Percentiles rank a stretch among this genome's conserved stretches.
Conservation (phyloP, 1,140 invertebrate genomes). For the Sipha flava region DNA sequence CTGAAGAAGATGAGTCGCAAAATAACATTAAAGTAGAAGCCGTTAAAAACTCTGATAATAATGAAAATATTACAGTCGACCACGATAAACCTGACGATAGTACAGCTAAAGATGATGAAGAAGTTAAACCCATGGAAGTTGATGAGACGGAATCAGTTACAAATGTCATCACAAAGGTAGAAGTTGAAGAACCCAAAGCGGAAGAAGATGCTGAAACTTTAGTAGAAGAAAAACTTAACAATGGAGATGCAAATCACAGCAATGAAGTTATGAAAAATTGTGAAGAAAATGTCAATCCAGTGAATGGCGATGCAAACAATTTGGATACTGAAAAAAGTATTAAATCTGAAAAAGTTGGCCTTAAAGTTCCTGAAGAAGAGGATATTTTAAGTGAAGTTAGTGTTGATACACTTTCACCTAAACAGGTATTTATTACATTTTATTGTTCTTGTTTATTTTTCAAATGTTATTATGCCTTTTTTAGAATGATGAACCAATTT, state of each 20-base stretch:
- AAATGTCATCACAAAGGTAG: not conserved
- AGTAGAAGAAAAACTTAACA: not conserved
- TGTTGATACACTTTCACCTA: conserved; percentile 18
- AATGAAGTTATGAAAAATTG: not conserved
- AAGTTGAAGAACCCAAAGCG: not conserved
- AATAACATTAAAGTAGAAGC: not conserved
- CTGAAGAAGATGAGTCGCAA: not conserved
- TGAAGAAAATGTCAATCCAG: not conserved
- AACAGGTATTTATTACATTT: not conserved
- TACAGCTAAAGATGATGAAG: not conserved
- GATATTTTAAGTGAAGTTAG: conserved; percentile 20
- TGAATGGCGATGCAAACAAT: not conserved
- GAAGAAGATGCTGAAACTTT: not conserved
- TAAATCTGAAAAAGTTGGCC: not conserved
- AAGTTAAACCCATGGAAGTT: not conserved
- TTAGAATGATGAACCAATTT: conserved; percentile 20
- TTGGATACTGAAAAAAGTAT: not conserved
- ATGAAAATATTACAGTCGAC: not conserved
- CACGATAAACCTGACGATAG: not conserved
- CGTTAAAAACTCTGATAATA: not conserved
- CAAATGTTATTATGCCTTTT: not conserved
- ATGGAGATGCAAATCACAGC: not conserved
- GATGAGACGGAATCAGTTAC: not conserved
- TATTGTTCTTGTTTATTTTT: too few species aligned
- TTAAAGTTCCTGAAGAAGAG: not conserved